Evolutionary conservation across 2,888 invertebrate genomes (phyloP).

Genomic region (Philereme vetulata): DNA sequence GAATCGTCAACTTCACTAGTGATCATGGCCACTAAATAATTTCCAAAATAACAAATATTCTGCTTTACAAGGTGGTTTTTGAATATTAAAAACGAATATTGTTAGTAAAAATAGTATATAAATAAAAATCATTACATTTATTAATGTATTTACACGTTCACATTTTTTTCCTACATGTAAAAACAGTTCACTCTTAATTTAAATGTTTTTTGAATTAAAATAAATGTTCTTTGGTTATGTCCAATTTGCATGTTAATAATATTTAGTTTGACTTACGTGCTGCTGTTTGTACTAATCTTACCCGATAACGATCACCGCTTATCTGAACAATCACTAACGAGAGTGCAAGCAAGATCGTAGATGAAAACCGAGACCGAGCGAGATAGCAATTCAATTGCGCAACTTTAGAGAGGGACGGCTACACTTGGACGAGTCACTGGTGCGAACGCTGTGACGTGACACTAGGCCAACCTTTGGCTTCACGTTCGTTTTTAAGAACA

Average conservation of each 20-base stretch:
- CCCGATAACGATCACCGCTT: constrained; percentile 57
- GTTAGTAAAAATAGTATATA: neutral
- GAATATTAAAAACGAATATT: neutral
- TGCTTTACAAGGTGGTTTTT: too few species aligned
- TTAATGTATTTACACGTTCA: neutral
- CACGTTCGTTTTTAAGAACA: constrained; percentile 46
- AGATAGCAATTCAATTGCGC: constrained; percentile 64
- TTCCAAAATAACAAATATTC: too few species aligned
- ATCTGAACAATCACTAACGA: constrained; percentile 66
- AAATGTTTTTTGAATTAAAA: neutral
- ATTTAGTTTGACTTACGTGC: constrained; percentile 65
- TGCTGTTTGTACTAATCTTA: constrained; percentile 60
- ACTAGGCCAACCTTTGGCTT: constrained; percentile 7
- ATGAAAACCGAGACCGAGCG: constrained; percentile 50
- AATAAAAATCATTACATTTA: neutral
- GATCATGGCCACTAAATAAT: too few species aligned
- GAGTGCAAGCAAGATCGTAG: constrained; percentile 52
- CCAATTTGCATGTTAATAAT: constrained; percentile 27
- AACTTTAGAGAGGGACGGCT: constrained; percentile 65
- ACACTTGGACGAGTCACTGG: constrained; percentile 49
- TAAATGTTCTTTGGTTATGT: neutral
- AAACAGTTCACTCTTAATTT: neutral
- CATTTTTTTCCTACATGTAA: neutral
- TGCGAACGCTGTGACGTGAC: constrained; percentile 7
- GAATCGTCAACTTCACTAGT: too few species aligned